Evolutionary conservation across 2,888 invertebrate genomes (phyloP).

Genomic region (Troides aeacus): DNA sequence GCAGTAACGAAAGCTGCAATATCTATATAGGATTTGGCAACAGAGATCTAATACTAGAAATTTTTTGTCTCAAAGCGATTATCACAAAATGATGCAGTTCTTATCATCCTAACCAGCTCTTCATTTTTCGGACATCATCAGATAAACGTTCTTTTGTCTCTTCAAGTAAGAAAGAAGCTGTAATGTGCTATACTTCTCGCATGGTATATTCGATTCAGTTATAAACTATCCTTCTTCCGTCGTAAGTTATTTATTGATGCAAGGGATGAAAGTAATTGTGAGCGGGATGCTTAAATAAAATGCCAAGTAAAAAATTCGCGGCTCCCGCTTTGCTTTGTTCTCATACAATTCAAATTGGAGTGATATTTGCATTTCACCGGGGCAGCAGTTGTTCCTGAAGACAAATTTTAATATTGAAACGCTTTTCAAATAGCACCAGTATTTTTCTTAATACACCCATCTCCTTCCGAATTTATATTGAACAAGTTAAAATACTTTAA

Average conservation of each 20-base stretch:
- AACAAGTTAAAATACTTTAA: not conserved
- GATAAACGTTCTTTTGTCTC: too few species aligned
- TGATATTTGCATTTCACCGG: constrained; percentile 27
- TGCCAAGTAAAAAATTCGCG: constrained; percentile 5
- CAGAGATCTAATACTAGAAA: too few species aligned
- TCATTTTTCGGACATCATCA: too few species aligned
- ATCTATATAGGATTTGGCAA: too few species aligned
- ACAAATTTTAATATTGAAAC: constrained; percentile 27
- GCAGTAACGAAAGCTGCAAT: too few species aligned
- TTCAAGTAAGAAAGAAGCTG: too few species aligned
- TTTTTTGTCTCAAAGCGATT: too few species aligned
- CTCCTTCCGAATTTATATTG: not conserved
- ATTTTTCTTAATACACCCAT: not conserved
- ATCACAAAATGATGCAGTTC: too few species aligned
- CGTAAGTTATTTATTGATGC: not conserved
- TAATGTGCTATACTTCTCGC: too few species aligned
- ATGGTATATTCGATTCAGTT: too few species aligned
- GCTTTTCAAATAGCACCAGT: not conserved
- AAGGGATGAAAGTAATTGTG: not conserved
- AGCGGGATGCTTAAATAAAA: constrained; percentile 1
- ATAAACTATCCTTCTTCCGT: too few species aligned
- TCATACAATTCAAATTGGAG: constrained; percentile 21
- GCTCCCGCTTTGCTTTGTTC: constrained; percentile 6
- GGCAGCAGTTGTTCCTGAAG: constrained; percentile 28
- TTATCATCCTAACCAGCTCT: too few species aligned